Base-by-base conservation (phyloP, 1,140 invertebrate genomes). In the Drosophila bocqueti region DNA sequence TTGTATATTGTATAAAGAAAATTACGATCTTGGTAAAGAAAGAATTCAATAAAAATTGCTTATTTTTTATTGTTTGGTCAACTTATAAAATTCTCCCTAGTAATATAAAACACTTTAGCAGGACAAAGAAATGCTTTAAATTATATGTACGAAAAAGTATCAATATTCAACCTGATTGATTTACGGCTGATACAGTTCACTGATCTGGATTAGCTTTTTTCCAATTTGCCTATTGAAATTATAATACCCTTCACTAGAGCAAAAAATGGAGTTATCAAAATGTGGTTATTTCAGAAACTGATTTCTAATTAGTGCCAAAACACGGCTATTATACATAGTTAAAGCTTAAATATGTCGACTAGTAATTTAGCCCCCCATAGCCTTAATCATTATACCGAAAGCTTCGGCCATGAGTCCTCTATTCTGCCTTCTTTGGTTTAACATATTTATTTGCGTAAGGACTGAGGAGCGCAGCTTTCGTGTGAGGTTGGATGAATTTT, bases 401-500 rank as follows among this genome's bases (percentile, higher is more conserved):
- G n/a, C 31, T 26, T 62, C 16, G 31, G 9, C 21, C 34, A 77
- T 84, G 73, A 40, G 7, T 29, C 26, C 36, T 6, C 61, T 47
- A 36, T 26, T 62, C 31, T 38, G 47, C 11, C 36, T 46, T 34
- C 10, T 73, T 3, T 75, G 79, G 21, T 4, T 65, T 10, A 11
- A 45, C 18, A 6, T 63, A 1, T 7, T 54, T n/a, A 45, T 36
- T 2, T 9, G 29, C 26, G 43, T 54, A 18, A 50, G 31, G 2
- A 29, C 64, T 10, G 31, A 73, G 24, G 69, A 69, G 7, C 69
- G 45, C 15, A 50, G 36, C 24, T 85, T 79, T 57, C 62, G 49
- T 9, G 47, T 86, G n/a, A 40, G 40, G 31, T 45, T 86, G 10
- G 57, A 86, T 49, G 40, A 45, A 15, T 68, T 81, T 18, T 46